Conservation (phyloP, 2,113 vertebrate species). For the human (Homo sapiens) region GRCh38 chr13:101060501-101061000, state of each 20-base stretch:
- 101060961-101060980: background rate
- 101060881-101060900: background rate
- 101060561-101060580: too few relatives aligned
- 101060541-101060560: too few relatives aligned
- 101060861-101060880: background rate
- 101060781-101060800: background rate
- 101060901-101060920: background rate
- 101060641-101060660: background rate
- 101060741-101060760: background rate
- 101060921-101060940: background rate
- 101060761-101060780: background rate
- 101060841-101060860: background rate
- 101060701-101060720: background rate
- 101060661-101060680: background rate
- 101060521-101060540: too few relatives aligned
- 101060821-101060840: background rate
- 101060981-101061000: background rate
- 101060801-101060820: background rate
- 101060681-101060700: background rate
- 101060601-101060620: background rate
- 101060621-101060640: background rate
- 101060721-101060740: background rate
- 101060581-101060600: background rate
- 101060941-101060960: background rate
- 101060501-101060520: too few relatives aligned